Evolutionary conservation across 1,140 invertebrate genomes (phyloP).

Genomic region (Vanessa atalanta): DNA sequence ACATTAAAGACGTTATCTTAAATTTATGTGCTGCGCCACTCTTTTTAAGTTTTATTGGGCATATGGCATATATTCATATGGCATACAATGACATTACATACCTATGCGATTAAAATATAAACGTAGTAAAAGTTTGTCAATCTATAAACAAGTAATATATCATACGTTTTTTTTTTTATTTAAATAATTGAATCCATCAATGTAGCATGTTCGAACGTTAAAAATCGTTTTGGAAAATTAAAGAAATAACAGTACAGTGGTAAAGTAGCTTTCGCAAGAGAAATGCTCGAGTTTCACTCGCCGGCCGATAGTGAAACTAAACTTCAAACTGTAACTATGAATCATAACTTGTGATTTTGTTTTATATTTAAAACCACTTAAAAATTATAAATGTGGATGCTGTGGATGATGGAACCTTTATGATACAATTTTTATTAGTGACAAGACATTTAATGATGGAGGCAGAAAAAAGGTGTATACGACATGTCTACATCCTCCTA

Average conservation of each 20-base stretch:
- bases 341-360: background rate
- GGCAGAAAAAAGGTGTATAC: too few species aligned
- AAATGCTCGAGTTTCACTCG: conserved; percentile 70
- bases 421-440: too few species aligned
- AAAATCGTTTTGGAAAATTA: conserved; percentile 10
- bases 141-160: too few species aligned
- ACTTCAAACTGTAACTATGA: conserved; percentile 20
- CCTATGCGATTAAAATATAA: background rate
- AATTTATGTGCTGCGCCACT: conserved; percentile 46
- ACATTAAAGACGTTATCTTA: conserved; percentile 51
- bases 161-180: too few species aligned
- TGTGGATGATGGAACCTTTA: too few species aligned
- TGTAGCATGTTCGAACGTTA: background rate
- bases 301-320: conserved; percentile 57
- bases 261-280: conserved; percentile 68
- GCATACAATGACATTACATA: background rate
- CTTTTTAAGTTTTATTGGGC: conserved; percentile 4
- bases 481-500: too few species aligned
- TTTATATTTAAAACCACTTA: background rate
- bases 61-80: background rate
- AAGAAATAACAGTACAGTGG: conserved; percentile 47
- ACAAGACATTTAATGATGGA: too few species aligned
- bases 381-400: background rate
- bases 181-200: background rate
- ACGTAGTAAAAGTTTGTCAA: background rate